phyloP scores from a whole-genome alignment of 2,888 invertebrate genomes.

The Euclidia mi region DNA sequence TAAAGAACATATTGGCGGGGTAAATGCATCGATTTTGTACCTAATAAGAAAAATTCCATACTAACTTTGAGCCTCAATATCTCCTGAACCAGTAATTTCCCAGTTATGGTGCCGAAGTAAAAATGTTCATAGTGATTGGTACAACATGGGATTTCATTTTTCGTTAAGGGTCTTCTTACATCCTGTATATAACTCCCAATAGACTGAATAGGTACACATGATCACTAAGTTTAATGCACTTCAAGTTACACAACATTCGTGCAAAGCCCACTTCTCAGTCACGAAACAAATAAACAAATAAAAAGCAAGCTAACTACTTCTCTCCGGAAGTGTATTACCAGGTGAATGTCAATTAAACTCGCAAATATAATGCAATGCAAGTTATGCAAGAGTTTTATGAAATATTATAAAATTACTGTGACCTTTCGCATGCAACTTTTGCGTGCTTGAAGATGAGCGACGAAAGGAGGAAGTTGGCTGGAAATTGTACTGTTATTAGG shows the following conservation, averaged over 20 bases:
- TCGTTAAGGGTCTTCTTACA: too few relatives aligned
- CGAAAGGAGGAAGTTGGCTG: constrained; percentile 20
- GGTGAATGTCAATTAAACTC: constrained; percentile 35
- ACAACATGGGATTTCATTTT: too few relatives aligned
- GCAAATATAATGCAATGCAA: constrained; percentile 24
- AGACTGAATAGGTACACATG: too few relatives aligned
- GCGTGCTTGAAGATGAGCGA: constrained; percentile 9
- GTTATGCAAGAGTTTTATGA: constrained; percentile 37
- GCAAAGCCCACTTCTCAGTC: constrained; percentile 41
- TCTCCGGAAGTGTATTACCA: constrained; percentile 36
- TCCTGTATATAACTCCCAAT: too few relatives aligned
- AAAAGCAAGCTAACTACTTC: constrained; percentile 5
- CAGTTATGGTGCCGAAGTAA: too few relatives aligned
- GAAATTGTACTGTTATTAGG: constrained; percentile 6
- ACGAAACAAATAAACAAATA: constrained; percentile 41
- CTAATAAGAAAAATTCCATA: too few relatives aligned
- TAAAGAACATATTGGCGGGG: too few relatives aligned
- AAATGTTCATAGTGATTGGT: too few relatives aligned
- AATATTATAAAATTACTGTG: constrained; percentile 24
- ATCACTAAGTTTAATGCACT: constrained; percentile 38
- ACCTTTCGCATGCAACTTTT: constrained; percentile 36
- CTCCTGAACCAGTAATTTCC: too few relatives aligned
- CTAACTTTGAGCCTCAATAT: too few relatives aligned
- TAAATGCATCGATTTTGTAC: too few relatives aligned
- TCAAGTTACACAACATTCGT: constrained; percentile 36